Base-by-base conservation (phyloP, 2,888 invertebrate species). In the Hanleya hanleyi region DNA sequence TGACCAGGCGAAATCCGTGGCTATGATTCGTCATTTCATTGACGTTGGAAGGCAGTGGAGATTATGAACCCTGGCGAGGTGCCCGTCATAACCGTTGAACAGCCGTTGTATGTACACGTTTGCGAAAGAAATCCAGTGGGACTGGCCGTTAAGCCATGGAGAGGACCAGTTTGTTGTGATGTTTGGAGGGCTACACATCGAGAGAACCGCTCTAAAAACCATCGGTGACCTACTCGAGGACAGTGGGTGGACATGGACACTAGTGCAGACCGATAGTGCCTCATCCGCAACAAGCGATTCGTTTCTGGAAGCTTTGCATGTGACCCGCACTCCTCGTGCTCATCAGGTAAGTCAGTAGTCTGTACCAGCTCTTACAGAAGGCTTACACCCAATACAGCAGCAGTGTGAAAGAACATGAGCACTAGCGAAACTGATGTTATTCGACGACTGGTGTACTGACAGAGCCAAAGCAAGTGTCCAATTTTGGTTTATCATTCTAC, bases 161-260 rank as follows among this genome's bases (percentile, higher is more conserved):
- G 75, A 80, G 36, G 69, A 79, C n/a, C n/a, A n/a, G n/a, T n/a
- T n/a, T n/a, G n/a, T n/a, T n/a, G n/a, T n/a, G n/a, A n/a, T n/a
- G n/a, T 69, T 81, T 41, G 76, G 78, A 26, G 80, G 81, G 37
- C 62, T 81, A 38, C 77, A 81, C 62, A 75, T 75, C 51, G 75
- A 81, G 64, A 76, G 74, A 69, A 73, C 78, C 41, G 38, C 69
- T 15, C 66, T 70, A 69, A 81, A 69, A 32, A 64, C 70, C 26
- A 0, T 79, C 15, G 78, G 47, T 15, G 47, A 41, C n/a, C 47
- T 41, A 15, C n/a, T 41, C 12, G 47, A 41, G n/a, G 47, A 41
- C 47, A 41, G 47, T 41, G 47, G 47, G 12, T 41, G 47, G 47
- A 41, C 12, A 12, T 15, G n/a, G 12, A n/a, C 47, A 41, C 47